Evolutionary conservation across 1,140 invertebrate genomes (phyloP).

Genomic region (Prorops nasuta): DNA sequence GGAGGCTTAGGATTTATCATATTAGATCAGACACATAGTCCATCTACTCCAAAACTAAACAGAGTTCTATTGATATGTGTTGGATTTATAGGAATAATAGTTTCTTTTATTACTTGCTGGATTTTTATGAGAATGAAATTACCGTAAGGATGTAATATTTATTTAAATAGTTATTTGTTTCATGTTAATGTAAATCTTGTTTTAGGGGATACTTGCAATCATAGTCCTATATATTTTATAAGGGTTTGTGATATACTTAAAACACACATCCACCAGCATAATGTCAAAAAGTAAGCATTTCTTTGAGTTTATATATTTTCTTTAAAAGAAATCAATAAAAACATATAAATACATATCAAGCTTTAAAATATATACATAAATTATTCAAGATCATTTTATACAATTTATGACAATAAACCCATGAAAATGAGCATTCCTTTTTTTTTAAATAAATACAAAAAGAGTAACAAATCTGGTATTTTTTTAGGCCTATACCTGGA

Average conservation of each 20-base stretch:
- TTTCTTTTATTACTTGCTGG: conserved; percentile 95
- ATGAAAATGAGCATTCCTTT: neutral
- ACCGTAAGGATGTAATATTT: conserved; percentile 63
- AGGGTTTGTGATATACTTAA: conserved; percentile 8
- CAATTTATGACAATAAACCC: neutral
- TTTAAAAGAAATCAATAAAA: neutral
- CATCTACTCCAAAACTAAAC: conserved; percentile 89
- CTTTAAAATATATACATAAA: conserved; percentile 1
- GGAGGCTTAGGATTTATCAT: conserved; percentile 96
- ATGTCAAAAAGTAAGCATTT: conserved; percentile 10
- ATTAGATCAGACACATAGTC: conserved; percentile 90
- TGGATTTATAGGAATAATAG: conserved; percentile 88
- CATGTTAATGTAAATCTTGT: conserved; percentile 20
- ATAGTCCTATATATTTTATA: conserved; percentile 26
- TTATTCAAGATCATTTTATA: conserved; percentile 5
- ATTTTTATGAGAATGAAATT: conserved; percentile 99
- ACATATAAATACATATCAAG: neutral
- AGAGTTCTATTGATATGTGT: conserved; percentile 87
- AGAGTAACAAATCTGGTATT: neutral
- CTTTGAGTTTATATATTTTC: conserved; percentile 1
- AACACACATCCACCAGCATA: neutral
- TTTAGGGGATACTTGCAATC: conserved; percentile 57
- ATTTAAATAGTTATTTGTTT: conserved; percentile 3
- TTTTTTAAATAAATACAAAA: neutral
- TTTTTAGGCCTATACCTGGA: conserved; percentile 13